These are phyloP conservation scores for Plagodis pulveraria DNA, from an alignment of 2,888 invertebrate genomes.

Conservation along the genomic window DNA sequence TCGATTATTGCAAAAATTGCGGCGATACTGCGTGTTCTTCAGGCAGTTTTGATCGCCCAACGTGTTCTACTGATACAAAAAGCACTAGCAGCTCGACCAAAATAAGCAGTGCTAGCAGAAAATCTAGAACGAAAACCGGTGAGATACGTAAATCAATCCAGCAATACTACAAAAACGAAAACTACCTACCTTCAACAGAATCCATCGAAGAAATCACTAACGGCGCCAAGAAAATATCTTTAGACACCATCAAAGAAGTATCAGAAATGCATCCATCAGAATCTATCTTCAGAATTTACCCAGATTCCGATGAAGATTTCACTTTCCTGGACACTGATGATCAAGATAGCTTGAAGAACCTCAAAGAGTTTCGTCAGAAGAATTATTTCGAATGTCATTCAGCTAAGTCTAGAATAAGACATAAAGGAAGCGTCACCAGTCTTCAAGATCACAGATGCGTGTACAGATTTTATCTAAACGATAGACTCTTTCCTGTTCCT, in stretches of 20 bases:
- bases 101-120: constrained; percentile 1
- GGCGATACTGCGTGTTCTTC: constrained; percentile 50
- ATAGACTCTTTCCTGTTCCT: constrained; percentile 83
- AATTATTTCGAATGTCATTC: constrained; percentile 88
- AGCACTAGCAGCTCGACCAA: background rate
- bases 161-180: constrained; percentile 72
- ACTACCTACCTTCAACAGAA: constrained; percentile 56
- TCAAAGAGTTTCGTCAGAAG: constrained; percentile 81
- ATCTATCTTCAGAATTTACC: constrained; percentile 44
- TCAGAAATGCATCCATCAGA: constrained; percentile 50
- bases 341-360: constrained; percentile 42
- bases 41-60: background rate
- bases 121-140: constrained; percentile 7
- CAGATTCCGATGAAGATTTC: constrained; percentile 52
- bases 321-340: constrained; percentile 44
- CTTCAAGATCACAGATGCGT: constrained; percentile 75
- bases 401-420: constrained; percentile 62
- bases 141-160: constrained; percentile 43
- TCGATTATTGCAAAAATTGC: constrained; percentile 55
- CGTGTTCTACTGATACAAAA: background rate
- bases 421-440: constrained; percentile 49
- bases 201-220: constrained; percentile 50
- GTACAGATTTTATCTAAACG: constrained; percentile 84
- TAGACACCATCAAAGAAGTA: constrained; percentile 67
- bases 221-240: constrained; percentile 45